Percentiles rank a stretch among this genome's conserved stretches.
phyloP scores from a whole-genome alignment of 2,888 invertebrate species.

The Pandemis cinnamomeana region DNA sequence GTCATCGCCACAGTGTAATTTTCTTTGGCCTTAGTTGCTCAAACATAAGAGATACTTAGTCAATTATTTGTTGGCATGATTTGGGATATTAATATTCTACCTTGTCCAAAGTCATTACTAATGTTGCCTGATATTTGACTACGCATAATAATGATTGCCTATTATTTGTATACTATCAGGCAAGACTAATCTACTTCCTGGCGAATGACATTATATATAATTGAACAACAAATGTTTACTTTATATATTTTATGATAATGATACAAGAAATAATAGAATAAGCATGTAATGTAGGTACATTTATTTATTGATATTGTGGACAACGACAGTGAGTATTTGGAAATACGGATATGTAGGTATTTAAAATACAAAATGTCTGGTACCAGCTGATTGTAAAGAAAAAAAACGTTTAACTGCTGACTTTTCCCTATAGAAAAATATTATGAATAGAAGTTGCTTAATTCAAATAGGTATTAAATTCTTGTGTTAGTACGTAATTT shows the following conservation, averaged over 20 bases:
- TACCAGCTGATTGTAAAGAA: background rate
- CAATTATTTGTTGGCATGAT: background rate
- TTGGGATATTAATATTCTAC: background rate
- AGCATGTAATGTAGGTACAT: too few relatives aligned
- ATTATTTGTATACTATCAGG: background rate
- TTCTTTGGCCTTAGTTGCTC: too few relatives aligned
- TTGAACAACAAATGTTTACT: background rate
- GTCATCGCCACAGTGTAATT: too few relatives aligned
- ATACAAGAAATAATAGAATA: too few relatives aligned
- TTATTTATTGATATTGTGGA: background rate
- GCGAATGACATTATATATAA: background rate
- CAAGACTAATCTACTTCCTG: background rate
- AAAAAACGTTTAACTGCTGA: too few relatives aligned
- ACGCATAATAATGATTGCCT: background rate
- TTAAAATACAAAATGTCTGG: background rate
- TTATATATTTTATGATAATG: background rate
- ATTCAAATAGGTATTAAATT: too few relatives aligned
- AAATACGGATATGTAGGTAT: background rate
- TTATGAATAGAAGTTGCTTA: too few relatives aligned
- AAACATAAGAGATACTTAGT: too few relatives aligned
- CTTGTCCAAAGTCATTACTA: background rate
- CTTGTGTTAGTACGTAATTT: too few relatives aligned
- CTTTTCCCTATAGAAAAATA: too few relatives aligned
- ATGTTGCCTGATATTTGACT: background rate
- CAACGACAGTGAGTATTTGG: background rate